phyloP scores from a whole-genome alignment of 2,113 vertebrate genomes.

The Archocentrus centrarchus region DNA sequence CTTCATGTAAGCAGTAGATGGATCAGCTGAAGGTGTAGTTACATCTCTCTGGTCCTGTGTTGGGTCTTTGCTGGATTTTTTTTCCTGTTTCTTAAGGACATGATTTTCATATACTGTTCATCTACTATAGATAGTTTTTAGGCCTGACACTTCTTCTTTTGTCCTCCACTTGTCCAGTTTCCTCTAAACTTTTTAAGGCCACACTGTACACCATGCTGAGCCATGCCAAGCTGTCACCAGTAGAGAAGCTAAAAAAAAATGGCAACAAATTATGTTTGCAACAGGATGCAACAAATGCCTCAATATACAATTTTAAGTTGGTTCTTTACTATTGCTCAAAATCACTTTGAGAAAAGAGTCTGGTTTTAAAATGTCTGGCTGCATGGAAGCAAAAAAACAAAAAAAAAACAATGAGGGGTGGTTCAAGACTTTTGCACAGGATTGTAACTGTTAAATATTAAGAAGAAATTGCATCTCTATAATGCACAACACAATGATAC shows the following conservation, averaged over 20 bases:
- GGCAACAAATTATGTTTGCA: neutral
- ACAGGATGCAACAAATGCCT: neutral
- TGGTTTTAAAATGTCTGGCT: conserved; percentile 1
- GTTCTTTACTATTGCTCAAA: neutral
- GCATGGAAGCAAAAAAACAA: neutral
- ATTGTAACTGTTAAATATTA: neutral
- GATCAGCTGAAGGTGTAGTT: too few relatives aligned
- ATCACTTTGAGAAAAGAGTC: neutral
- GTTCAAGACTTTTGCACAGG: neutral
- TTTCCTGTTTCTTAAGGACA: too few relatives aligned
- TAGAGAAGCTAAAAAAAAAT: neutral
- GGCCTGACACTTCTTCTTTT: too few relatives aligned
- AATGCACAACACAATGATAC: neutral
- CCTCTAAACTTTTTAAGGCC: too few relatives aligned
- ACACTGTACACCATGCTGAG: too few relatives aligned
- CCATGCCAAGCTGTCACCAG: too few relatives aligned
- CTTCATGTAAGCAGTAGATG: neutral
- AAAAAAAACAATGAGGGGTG: neutral
- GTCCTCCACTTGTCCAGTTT: too few relatives aligned
- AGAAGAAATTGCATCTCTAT: neutral
- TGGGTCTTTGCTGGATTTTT: too few relatives aligned
- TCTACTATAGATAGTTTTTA: too few relatives aligned
- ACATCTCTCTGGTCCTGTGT: too few relatives aligned
- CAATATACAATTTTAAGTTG: neutral
- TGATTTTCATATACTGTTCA: too few relatives aligned